phyloP scores from a whole-genome alignment of 2,113 vertebrate genomes.

The Albula glossodonta region DNA sequence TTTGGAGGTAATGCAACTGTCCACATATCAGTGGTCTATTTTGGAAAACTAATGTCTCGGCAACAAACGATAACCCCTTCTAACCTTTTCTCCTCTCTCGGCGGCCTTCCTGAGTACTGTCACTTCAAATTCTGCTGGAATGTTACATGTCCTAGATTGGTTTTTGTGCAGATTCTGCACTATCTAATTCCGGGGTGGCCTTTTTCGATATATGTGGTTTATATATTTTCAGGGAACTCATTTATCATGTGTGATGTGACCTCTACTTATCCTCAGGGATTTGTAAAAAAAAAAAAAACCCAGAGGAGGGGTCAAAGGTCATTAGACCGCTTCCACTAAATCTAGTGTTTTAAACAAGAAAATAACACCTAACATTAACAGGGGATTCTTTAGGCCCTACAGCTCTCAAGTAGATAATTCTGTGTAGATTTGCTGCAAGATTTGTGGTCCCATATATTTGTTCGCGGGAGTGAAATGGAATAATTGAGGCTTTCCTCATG shows the following conservation, averaged over 20 bases:
- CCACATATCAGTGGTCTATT: background rate
- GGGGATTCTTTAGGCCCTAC: background rate
- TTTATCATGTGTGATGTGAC: background rate
- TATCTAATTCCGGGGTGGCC: background rate
- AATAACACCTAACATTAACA: background rate
- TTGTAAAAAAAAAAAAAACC: background rate
- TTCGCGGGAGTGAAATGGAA: background rate
- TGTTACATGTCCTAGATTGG: background rate
- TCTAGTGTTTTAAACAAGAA: background rate
- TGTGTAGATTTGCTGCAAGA: background rate
- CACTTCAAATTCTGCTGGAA: background rate
- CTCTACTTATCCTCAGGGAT: background rate
- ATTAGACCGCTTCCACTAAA: background rate
- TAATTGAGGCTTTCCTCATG: background rate
- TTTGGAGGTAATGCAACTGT: background rate
- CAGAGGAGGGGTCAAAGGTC: slow-evolving; percentile 9
- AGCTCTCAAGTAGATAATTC: background rate
- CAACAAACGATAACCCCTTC: background rate
- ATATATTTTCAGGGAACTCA: background rate
- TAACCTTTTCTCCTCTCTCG: background rate
- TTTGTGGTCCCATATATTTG: background rate
- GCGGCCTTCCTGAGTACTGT: background rate
- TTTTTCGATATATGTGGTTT: slow-evolving; percentile 15
- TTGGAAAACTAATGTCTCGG: background rate
- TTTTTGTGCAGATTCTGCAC: background rate